Evolutionary conservation across 2,888 invertebrate genomes (phyloP), one percentile per base, ranked within the genome.

Genomic region (Anodontia alba): DNA sequence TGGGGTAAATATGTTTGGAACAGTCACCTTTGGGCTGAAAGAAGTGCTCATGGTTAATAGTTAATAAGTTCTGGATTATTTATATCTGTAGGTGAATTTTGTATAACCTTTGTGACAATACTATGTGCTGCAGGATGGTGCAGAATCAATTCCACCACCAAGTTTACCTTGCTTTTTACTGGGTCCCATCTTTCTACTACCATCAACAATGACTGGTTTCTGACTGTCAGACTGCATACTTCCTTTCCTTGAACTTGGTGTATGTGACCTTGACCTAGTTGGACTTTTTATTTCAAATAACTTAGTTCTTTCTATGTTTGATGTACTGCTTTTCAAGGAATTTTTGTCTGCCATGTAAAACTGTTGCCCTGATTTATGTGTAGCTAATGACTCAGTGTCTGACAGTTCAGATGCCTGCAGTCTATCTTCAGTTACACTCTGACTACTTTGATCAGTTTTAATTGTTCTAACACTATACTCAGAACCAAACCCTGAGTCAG

Each of bases 401-500:
- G 46, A 12, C 46, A 20, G 8, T 46, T 46, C 46, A 15, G 46
- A 46, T 46, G 15, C 46, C 17, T 2, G 15, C 8, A 3, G 10
- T 54, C 26, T 29, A 26, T 54, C 54, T 29, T 15, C 54, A 5
- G 5, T 54, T 26, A 54, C 3, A 23, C 7, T 26, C 33, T 29
- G 15, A 33, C 15, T 20, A 5, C 12, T 33, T 33, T 5, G 5
- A 26, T 33, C 62, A 33, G 62, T 33, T 20, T 62, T 62, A 31
- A 62, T 17, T 10, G 62, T 62, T 33, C 62, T 62, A 8, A 33
- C 62, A 62, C 62, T 62, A 33, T 33, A 62, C 33, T 62, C 62
- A 20, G 62, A 62, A 62, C 62, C 62, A 29, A 62, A 62, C 1
- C 62, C 62, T 33, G 62, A 62, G n/a, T 62, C 62, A 62, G 62